Evolutionary conservation across 2,888 invertebrate genomes (phyloP).

Genomic region (Ditylenchus weischeri): DNA sequence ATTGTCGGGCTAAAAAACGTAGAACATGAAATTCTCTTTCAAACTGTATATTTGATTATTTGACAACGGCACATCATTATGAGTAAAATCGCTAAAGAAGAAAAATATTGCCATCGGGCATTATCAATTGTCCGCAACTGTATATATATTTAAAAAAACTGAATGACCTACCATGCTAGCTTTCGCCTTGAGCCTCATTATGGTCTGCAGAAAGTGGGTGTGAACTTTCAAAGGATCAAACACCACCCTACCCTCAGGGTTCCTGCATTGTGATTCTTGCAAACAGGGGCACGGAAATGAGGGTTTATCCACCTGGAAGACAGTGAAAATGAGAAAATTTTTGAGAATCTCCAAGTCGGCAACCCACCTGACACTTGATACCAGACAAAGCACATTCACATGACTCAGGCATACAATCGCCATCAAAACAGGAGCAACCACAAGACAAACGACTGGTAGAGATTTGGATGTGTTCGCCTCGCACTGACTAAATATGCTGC

Average conservation of each 20-base stretch:
- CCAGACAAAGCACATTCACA: conserved; percentile 90
- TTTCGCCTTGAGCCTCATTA: conserved; percentile 72
- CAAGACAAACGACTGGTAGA: conserved; percentile 62
- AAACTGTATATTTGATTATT: too few relatives aligned
- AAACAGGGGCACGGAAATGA: conserved; percentile 94
- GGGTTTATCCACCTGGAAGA: conserved; percentile 75
- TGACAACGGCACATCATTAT: too few relatives aligned
- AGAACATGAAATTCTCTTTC: too few relatives aligned
- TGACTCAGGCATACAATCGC: conserved; percentile 88
- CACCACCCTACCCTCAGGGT: conserved; percentile 86
- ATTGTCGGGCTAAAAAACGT: too few relatives aligned
- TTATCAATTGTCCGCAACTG: too few relatives aligned
- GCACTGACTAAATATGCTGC: neutral
- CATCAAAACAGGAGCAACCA: conserved; percentile 81
- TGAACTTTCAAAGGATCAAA: conserved; percentile 91
- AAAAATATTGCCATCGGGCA: too few relatives aligned
- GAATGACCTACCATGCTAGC: too few relatives aligned
- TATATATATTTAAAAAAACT: too few relatives aligned
- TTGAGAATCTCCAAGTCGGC: neutral
- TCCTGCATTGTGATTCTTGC: conserved; percentile 81
- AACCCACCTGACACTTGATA: conserved; percentile 81
- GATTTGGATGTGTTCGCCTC: conserved; percentile 79
- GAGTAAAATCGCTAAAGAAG: too few relatives aligned
- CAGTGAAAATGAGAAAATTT: neutral
- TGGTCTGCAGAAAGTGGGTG: conserved; percentile 92